Base-by-base conservation (phyloP, 2,797 vertebrate genomes). In the Sarcoramphus papa region DNA sequence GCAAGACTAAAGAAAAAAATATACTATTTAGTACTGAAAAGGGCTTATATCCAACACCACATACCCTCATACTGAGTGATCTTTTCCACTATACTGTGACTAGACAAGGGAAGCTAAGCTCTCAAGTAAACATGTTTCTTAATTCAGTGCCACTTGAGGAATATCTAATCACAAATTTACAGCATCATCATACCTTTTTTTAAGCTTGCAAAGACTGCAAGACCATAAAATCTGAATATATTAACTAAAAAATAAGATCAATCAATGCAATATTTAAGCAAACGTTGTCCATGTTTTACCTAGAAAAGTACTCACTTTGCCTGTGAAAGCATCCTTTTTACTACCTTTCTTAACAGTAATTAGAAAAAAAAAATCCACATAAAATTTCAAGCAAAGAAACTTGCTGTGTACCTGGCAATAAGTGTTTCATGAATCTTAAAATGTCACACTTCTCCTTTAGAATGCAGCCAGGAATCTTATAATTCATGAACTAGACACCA, bases 31-130 rank as follows among this genome's bases (percentile, higher is more conserved):
- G 13, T 54, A 69, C 22, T 27, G 54, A 40, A 84, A 92, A 65
- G 7, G 11, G 14, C 24, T 88, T 43, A 6, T 8, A 86, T 25
- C 9, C 0, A 0, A 35, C n/a, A 57, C 10, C 8, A n/a, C 0
- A 1, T 43, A 72, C 15, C 28, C 33, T 56, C 53, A 50, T 12
- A 43, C 10, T 23, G 19, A 62, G 31, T 15, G 4, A 81, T 31
- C 12, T 57, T 63, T 65, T 47, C 60, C 60, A 33, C 51, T 25
- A 15, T 5, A 45, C 21, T 5, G 1, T 41, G 77, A 43, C 12
- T 14, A 35, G 31, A 69, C 6, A 24, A 76, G 8, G 11, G 43
- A 87, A 73, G 51, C 15, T 59, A 45, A 72, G 35, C 30, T 65
- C n/a, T 65, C 12, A 45, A 33, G 54, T n/a, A 65, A 87, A 70